Percentiles rank a stretch among this genome's conserved stretches.
phyloP scores from a whole-genome alignment of 2,113 vertebrate genomes.

The Platycercus adscitus region DNA sequence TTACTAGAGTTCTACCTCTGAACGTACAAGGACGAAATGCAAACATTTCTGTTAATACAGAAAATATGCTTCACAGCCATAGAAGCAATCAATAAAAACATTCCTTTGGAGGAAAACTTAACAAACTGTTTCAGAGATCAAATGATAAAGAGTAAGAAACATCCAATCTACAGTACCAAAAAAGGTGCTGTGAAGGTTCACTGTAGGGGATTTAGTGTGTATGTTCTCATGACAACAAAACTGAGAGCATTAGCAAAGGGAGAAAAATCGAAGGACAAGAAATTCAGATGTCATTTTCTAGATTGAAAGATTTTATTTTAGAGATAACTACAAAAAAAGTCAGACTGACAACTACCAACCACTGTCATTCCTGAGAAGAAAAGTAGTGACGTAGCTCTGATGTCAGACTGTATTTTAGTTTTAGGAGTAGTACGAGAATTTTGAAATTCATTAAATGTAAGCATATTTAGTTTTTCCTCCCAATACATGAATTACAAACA shows the following conservation, averaged over 20 bases:
- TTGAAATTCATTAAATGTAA: background rate
- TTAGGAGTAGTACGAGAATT: background rate
- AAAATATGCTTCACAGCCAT: background rate
- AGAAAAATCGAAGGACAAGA: constrained; percentile 12
- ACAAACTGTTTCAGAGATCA: background rate
- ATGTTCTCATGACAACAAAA: constrained; percentile 27
- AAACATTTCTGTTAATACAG: constrained; percentile 21
- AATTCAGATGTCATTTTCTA: background rate
- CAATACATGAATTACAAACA: background rate
- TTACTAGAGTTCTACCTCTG: background rate
- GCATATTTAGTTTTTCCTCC: background rate
- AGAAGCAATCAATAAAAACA: constrained; percentile 38
- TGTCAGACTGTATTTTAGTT: background rate
- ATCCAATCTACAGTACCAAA: background rate
- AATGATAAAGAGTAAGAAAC: background rate
- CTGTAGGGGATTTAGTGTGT: background rate
- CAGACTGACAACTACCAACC: background rate
- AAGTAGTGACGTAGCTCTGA: background rate
- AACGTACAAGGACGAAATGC: constrained; percentile 30
- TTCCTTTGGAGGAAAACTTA: background rate
- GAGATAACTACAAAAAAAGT: background rate
- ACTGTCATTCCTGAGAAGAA: background rate
- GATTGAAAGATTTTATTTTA: background rate
- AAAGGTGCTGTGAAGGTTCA: background rate
- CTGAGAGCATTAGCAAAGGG: background rate